These are phyloP conservation scores for Melinaea menophilus DNA, from an alignment of 2,888 invertebrate species.

Conservation along the genomic window DNA sequence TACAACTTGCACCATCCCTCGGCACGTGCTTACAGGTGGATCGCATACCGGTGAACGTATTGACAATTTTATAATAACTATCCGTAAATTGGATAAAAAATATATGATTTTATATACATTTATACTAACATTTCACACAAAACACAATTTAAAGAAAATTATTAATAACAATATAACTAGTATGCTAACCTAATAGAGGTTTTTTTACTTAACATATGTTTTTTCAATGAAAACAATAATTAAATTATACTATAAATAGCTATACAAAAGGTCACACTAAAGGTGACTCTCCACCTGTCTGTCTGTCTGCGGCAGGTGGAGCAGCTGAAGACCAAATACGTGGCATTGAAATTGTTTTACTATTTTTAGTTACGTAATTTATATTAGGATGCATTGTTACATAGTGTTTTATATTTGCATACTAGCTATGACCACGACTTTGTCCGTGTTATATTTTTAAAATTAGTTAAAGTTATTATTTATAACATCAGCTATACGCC, in stretches of 20 bases:
- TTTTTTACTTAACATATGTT: no score
- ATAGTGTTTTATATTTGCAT: background rate
- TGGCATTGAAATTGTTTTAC: constrained; percentile 6
- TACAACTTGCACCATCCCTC: background rate
- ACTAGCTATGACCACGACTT: background rate
- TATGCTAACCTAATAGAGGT: no score
- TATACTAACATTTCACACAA: no score
- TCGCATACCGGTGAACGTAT: background rate
- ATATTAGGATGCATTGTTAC: background rate
- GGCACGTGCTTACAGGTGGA: constrained; percentile 2
- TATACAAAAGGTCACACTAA: background rate
- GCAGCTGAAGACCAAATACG: background rate
- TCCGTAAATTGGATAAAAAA: background rate
- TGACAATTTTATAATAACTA: constrained; percentile 1
- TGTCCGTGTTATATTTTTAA: no score
- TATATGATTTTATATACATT: no score
- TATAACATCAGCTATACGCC: no score
- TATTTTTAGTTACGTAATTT: background rate
- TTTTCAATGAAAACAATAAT: no score
- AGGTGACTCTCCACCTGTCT: background rate
- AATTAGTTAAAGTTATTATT: no score
- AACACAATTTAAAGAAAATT: no score
- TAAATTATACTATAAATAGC: no score
- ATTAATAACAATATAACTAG: no score
- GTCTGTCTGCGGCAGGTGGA: background rate